These are phyloP conservation scores for Tenthredo notha DNA, from an alignment of 2,888 invertebrate genomes.

Conservation along the genomic window DNA sequence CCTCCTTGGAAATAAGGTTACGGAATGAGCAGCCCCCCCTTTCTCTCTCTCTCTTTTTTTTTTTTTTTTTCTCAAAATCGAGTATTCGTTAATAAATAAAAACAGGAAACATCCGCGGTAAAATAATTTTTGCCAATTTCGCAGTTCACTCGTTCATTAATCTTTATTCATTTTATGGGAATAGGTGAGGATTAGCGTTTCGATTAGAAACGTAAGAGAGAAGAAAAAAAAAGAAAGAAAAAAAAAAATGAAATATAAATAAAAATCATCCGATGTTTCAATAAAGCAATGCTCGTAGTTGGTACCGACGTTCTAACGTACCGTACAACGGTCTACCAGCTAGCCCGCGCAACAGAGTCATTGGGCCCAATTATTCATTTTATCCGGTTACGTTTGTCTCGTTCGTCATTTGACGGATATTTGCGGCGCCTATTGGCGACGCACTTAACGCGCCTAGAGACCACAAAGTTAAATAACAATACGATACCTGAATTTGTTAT, in stretches of 20 bases:
- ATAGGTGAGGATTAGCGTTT: neutral
- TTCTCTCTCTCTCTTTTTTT: neutral
- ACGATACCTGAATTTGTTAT: neutral
- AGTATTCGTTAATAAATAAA: neutral
- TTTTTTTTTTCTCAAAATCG: neutral
- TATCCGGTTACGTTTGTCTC: slow-evolving; percentile 64
- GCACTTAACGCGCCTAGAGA: neutral
- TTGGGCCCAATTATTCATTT: slow-evolving; percentile 67
- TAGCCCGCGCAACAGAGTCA: slow-evolving; percentile 34
- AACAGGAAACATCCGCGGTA: neutral
- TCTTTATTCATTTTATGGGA: neutral
- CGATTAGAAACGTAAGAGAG: neutral
- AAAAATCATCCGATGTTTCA: neutral
- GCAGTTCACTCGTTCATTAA: neutral
- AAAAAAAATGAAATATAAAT: neutral
- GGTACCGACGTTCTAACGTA: slow-evolving; percentile 8
- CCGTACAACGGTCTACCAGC: slow-evolving; percentile 17
- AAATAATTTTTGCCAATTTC: no score
- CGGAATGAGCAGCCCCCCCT: neutral
- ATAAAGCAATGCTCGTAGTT: neutral
- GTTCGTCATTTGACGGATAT: slow-evolving; percentile 43
- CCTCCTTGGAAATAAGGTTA: slow-evolving; percentile 36
- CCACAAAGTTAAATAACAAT: neutral
- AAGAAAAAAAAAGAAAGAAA: neutral
- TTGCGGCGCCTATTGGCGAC: slow-evolving; percentile 50